Evolutionary conservation across 2,797 vertebrate genomes (phyloP).

Genomic region (Petrocephalus schoutedeni): DNA sequence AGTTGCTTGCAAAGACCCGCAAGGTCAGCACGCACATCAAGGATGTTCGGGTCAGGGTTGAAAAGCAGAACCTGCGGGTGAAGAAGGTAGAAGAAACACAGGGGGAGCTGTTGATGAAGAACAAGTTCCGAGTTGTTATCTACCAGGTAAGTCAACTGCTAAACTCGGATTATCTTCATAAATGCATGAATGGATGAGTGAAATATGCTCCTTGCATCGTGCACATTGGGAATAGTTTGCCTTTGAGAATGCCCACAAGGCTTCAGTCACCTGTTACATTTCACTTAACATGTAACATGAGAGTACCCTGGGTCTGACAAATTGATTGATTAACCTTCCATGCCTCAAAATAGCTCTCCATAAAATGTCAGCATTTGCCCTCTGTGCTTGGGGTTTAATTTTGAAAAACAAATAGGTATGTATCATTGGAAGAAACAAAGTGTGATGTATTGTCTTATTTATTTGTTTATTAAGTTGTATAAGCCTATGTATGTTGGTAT

Average conservation of each 20-base stretch:
- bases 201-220: not conserved
- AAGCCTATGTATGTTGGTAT: not conserved
- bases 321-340: constrained; percentile 5
- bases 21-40: constrained; percentile 90
- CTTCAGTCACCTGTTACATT: not conserved
- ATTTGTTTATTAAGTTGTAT: not conserved
- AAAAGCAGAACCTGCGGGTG: constrained; percentile 81
- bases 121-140: constrained; percentile 95
- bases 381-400: not conserved
- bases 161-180: not conserved
- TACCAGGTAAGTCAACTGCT: constrained; percentile 73
- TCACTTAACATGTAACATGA: not conserved
- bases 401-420: constrained; percentile 2
- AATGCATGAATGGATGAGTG: not conserved
- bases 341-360: not conserved
- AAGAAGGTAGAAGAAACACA: constrained; percentile 88
- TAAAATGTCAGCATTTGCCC: constrained; percentile 5
- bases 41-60: constrained; percentile 84
- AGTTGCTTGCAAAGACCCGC: constrained; percentile 86
- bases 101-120: constrained; percentile 87
- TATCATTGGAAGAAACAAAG: not conserved
- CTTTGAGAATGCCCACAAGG: not conserved
- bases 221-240: not conserved
- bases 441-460: not conserved
- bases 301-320: not conserved